Evolutionary conservation across 2,113 vertebrate species (phyloP).

Genomic region (Cichladusa arquata): DNA sequence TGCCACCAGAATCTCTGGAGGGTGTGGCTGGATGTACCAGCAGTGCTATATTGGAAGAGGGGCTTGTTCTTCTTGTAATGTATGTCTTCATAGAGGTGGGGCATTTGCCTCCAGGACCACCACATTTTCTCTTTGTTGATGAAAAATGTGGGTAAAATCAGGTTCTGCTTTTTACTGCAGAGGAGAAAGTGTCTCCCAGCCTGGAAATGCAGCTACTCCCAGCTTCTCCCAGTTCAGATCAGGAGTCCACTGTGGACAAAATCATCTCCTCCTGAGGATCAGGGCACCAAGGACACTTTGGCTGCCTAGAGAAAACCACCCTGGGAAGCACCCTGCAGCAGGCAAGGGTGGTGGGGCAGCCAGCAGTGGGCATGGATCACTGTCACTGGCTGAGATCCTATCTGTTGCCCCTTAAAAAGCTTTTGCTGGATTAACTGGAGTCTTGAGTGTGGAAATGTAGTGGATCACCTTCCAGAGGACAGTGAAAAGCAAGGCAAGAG

Average conservation of each 20-base stretch:
- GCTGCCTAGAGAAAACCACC: background rate
- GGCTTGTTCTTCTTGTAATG: background rate
- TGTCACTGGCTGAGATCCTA: background rate
- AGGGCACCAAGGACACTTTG: background rate
- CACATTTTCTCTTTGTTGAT: background rate
- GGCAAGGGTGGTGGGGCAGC: background rate
- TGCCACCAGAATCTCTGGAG: background rate
- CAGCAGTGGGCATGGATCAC: background rate
- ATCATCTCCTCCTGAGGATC: background rate
- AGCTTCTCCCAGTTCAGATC: background rate
- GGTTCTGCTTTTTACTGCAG: background rate
- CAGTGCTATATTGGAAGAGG: background rate
- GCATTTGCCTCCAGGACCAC: accelerated
- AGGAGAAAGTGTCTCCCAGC: background rate
- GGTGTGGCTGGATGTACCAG: background rate
- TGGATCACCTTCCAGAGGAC: background rate
- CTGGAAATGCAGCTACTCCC: background rate
- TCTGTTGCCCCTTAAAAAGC: background rate
- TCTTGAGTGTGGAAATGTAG: background rate
- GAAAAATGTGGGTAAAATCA: background rate
- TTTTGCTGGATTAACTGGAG: background rate
- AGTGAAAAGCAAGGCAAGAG: background rate
- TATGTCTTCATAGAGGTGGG: background rate
- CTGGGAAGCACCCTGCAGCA: background rate
- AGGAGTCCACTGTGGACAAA: background rate